Conservation (phyloP, 2,113 vertebrate species). For the Mormyrus iriodes region DNA sequence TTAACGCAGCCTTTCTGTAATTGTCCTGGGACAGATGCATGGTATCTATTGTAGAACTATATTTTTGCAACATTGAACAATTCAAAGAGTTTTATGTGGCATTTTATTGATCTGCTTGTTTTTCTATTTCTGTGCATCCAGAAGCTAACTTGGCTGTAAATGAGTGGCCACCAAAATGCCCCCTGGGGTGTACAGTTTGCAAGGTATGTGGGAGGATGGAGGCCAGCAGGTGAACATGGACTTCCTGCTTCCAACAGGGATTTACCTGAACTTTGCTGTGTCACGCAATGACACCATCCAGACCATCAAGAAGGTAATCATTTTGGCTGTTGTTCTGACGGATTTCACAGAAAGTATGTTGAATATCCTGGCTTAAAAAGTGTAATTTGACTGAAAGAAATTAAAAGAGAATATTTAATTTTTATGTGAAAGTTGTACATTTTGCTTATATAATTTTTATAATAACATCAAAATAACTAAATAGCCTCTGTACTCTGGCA, state of each 20-base stretch:
- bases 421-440: neutral
- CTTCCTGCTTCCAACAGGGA: slow-evolving; percentile 89
- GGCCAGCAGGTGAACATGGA: slow-evolving; percentile 77
- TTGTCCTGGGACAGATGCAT: neutral
- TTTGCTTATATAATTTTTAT: neutral
- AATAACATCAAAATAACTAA: neutral
- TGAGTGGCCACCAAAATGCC: slow-evolving; percentile 78
- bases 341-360: neutral
- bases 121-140: slow-evolving; percentile 25
- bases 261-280: slow-evolving; percentile 85
- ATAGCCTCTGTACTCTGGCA: neutral
- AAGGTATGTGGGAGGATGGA: slow-evolving; percentile 86
- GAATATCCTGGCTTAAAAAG: neutral
- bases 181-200: slow-evolving; percentile 86
- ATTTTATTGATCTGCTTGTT: neutral
- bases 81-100: neutral
- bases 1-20: neutral
- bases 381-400: neutral
- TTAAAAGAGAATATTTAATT: neutral
- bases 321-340: neutral
- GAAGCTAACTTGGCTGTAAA: slow-evolving; percentile 62
- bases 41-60: neutral
- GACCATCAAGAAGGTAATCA: slow-evolving; percentile 79
- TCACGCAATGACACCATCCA: slow-evolving; percentile 80
- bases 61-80: neutral